Evolutionary conservation across 1,140 invertebrate species (phyloP).

Genomic region (Leptinotarsa lineolata): DNA sequence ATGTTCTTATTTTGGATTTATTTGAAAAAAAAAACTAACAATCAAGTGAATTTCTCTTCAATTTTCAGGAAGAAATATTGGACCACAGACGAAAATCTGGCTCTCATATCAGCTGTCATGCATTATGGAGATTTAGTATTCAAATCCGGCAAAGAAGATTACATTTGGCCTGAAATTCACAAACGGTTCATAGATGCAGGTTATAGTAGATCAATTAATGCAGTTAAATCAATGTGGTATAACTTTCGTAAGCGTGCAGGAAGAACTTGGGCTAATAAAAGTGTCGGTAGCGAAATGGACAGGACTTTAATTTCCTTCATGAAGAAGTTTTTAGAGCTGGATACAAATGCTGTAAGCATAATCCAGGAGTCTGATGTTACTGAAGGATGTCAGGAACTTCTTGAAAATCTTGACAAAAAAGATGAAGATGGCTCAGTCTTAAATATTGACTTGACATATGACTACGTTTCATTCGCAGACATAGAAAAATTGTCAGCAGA

Average conservation of each 20-base stretch:
- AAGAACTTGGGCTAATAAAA: background rate
- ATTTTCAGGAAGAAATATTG: background rate
- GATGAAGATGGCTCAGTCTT: background rate
- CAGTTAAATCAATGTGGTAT: background rate
- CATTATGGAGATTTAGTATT: background rate
- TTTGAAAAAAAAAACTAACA: too few species aligned
- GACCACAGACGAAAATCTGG: background rate
- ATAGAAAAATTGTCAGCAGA: constrained; percentile 2
- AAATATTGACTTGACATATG: background rate
- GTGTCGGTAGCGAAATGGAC: background rate
- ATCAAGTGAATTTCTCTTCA: background rate
- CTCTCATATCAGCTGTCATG: background rate
- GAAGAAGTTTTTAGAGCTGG: background rate
- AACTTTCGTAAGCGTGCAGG: background rate
- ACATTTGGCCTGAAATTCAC: background rate
- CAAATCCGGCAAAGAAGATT: background rate
- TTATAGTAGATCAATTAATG: background rate
- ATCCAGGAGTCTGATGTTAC: background rate
- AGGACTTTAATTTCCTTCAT: constrained; percentile 1
- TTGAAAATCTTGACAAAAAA: background rate
- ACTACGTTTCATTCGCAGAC: constrained; percentile 6
- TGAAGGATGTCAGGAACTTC: background rate
- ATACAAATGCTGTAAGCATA: background rate
- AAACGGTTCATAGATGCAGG: background rate
- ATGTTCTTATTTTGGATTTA: too few species aligned